These are phyloP conservation scores for Anabacerthia variegaticeps DNA, from an alignment of 2,797 vertebrate genomes.

Conservation along the genomic window DNA sequence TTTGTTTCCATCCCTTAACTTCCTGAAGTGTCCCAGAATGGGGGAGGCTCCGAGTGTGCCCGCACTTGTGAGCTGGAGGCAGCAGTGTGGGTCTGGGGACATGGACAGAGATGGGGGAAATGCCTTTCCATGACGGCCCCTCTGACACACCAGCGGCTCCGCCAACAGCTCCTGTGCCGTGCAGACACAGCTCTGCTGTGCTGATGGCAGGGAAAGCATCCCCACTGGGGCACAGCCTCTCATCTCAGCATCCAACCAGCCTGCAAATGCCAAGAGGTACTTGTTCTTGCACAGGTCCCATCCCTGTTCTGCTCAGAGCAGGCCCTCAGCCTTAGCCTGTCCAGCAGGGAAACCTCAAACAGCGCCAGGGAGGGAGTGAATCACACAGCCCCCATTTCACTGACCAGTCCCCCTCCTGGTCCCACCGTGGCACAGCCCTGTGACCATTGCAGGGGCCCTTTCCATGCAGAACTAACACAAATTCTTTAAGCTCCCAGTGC, in stretches of 20 bases:
- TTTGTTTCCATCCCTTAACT: background rate
- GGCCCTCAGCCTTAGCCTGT: background rate
- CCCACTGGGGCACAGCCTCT: background rate
- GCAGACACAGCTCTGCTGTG: background rate
- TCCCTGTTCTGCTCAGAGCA: rapidly evolving
- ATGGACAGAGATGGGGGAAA: background rate
- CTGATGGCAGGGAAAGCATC: background rate
- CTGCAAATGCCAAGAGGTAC: background rate
- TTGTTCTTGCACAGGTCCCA: background rate
- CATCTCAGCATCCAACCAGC: background rate
- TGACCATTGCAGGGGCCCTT: background rate
- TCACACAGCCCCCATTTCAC: background rate
- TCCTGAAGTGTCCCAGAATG: background rate
- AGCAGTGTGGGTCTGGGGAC: rapidly evolving
- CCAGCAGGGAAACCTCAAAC: background rate
- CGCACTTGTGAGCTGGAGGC: background rate
- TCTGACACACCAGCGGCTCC: background rate
- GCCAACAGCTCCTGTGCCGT: background rate
- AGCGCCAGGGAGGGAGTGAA: background rate
- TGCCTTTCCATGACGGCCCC: background rate
- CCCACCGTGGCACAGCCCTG: rapidly evolving
- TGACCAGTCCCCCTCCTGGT: background rate
- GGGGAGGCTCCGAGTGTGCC: background rate
- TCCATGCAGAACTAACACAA: background rate
- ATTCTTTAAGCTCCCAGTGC: background rate